Conservation (phyloP, 2,888 invertebrate genomes). For the Dryomyza anilis region DNA sequence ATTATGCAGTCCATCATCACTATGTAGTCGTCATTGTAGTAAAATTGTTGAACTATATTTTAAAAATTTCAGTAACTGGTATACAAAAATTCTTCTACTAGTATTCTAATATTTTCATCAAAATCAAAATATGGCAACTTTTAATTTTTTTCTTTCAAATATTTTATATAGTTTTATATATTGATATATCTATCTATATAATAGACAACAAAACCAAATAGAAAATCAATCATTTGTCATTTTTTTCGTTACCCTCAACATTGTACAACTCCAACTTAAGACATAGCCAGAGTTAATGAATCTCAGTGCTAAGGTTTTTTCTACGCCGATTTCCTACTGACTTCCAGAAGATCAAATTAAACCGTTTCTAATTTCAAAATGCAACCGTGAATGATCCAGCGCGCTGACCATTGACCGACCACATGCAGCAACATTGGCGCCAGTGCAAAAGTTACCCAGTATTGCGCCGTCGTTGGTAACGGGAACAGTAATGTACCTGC, state of each 20-base stretch:
- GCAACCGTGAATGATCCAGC: not conserved
- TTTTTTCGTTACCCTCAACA: not conserved
- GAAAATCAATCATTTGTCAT: constrained; percentile 14
- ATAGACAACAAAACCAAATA: not conserved
- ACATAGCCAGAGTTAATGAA: not conserved
- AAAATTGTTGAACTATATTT: too few relatives aligned
- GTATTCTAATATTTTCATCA: too few relatives aligned
- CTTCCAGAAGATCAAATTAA: constrained; percentile 2
- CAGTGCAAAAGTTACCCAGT: constrained; percentile 1
- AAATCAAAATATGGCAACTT: too few relatives aligned
- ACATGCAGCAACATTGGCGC: constrained; percentile 5
- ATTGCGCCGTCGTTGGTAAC: not conserved
- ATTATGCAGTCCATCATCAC: too few relatives aligned
- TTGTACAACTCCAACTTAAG: not conserved
- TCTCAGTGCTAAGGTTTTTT: not conserved
- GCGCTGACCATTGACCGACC: not conserved
- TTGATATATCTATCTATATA: too few relatives aligned
- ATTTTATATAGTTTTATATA: too few relatives aligned
- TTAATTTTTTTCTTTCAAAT: too few relatives aligned
- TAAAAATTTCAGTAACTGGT: too few relatives aligned
- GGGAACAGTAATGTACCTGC: not conserved
- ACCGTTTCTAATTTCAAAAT: constrained; percentile 14
- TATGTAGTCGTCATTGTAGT: too few relatives aligned
- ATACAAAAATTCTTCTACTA: too few relatives aligned
- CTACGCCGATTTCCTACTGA: not conserved